These are phyloP conservation scores for Centropristis striata DNA, from an alignment of 2,113 vertebrate genomes.

Conservation along the genomic window DNA sequence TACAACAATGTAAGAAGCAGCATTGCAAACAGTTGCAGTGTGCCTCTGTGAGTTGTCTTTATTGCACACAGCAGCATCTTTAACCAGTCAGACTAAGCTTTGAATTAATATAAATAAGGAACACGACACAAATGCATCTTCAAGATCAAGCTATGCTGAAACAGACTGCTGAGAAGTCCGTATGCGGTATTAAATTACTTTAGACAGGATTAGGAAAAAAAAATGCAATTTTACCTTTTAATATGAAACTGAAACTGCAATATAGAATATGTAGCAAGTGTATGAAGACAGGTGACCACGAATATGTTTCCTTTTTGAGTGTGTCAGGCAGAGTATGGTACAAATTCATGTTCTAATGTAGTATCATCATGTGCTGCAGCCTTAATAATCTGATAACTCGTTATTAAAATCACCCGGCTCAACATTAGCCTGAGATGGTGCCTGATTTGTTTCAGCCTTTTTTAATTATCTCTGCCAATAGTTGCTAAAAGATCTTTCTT, in stretches of 20 bases:
- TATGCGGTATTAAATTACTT: no score
- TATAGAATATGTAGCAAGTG: neutral
- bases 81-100: neutral
- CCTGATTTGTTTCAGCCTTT: neutral
- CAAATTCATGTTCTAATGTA: neutral
- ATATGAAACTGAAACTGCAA: neutral
- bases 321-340: no score
- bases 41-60: neutral
- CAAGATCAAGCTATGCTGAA: neutral
- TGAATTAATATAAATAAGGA: neutral
- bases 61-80: neutral
- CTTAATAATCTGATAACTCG: no score
- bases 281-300: neutral
- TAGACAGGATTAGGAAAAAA: no score
- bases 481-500: neutral
- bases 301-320: neutral
- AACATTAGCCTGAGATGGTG: no score
- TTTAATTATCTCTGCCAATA: neutral
- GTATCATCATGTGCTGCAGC: neutral
- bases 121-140: neutral
- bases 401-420: no score
- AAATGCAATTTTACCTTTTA: no score
- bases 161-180: neutral
- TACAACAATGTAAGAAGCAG: neutral
- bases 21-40: neutral